phyloP scores from a whole-genome alignment of 1,140 invertebrate genomes.

The Papilio polyxenes region DNA sequence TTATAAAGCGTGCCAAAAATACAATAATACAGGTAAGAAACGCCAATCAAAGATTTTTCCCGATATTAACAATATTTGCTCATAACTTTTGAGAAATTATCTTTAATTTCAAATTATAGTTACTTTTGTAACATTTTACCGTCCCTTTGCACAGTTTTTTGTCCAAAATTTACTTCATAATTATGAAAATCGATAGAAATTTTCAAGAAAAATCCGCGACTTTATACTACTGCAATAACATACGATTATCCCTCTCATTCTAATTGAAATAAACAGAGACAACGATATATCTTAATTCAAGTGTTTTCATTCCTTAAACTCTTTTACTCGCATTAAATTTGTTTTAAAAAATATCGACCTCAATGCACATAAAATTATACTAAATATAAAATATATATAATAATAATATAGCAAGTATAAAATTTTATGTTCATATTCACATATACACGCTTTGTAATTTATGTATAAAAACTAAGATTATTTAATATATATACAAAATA shows the following conservation, averaged over 20 bases:
- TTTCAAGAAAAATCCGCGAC: too few species aligned
- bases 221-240: neutral
- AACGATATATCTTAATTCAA: neutral
- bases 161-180: neutral
- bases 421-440: neutral
- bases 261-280: neutral
- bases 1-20: conserved; percentile 70
- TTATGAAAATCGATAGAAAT: too few species aligned
- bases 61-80: conserved; percentile 37
- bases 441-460: conserved; percentile 31
- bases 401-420: conserved; percentile 10
- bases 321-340: conserved; percentile 34
- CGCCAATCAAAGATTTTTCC: conserved; percentile 54
- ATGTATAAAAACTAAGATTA: conserved; percentile 16
- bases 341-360: neutral
- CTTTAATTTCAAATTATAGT: conserved; percentile 10
- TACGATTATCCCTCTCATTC: conserved; percentile 27
- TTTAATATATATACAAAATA: neutral
- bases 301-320: conserved; percentile 19
- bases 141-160: conserved; percentile 15
- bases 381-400: too few species aligned
- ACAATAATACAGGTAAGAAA: conserved; percentile 67
- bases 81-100: conserved; percentile 7
- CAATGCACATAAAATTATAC: neutral
- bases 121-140: conserved; percentile 26